These are phyloP conservation scores for Sebastes alutus DNA, from an alignment of 2,797 vertebrate species.

Conservation along the genomic window DNA sequence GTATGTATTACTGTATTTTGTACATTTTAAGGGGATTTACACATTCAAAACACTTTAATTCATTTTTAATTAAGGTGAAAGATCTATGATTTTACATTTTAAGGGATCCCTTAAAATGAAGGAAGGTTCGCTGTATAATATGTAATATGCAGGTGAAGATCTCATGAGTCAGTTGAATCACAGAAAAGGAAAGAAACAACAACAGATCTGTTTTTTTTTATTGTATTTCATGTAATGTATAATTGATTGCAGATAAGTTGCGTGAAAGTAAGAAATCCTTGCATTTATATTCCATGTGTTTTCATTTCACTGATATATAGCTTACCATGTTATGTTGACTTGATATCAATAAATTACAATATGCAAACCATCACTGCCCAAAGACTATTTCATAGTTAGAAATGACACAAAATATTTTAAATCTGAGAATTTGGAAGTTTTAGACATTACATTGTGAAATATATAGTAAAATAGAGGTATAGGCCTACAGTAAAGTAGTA, in stretches of 20 bases:
- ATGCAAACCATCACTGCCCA: not conserved
- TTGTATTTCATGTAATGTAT: too few species aligned
- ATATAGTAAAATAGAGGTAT: not conserved
- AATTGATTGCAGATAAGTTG: too few species aligned
- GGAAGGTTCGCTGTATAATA: not conserved
- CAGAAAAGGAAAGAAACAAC: not conserved
- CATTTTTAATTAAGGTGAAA: too few species aligned
- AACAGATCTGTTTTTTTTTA: not conserved
- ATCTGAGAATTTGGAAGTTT: not conserved
- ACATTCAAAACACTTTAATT: not conserved
- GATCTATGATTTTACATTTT: too few species aligned
- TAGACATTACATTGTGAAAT: too few species aligned
- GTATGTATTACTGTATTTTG: too few species aligned
- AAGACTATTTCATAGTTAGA: not conserved
- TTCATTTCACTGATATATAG: too few species aligned
- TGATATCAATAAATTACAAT: not conserved
- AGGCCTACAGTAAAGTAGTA: not conserved
- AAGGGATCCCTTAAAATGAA: too few species aligned
- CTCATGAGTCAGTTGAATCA: not conserved
- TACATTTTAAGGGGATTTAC: not conserved
- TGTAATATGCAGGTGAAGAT: not conserved
- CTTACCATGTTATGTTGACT: not conserved
- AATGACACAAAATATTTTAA: not conserved
- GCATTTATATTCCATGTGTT: too few species aligned
- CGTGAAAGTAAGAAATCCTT: rapidly evolving